Conservation (phyloP, 2,797 vertebrate species). For the Rhyacichthys aspro region DNA sequence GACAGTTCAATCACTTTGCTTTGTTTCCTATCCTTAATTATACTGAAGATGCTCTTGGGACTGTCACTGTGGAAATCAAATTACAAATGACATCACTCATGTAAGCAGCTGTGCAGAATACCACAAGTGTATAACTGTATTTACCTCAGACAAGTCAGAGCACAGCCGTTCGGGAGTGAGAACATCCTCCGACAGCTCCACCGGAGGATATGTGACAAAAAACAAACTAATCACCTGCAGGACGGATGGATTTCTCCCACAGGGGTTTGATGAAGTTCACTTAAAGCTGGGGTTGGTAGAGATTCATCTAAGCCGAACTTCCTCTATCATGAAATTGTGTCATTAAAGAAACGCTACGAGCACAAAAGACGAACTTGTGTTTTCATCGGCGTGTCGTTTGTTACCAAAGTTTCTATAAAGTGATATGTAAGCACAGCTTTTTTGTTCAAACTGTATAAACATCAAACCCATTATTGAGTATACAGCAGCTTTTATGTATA, state of each 20-base stretch:
- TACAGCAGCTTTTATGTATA: no score
- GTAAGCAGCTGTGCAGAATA: conserved; percentile 11
- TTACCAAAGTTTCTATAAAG: no score
- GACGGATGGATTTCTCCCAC: not conserved
- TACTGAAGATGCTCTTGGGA: not conserved
- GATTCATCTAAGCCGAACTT: not conserved
- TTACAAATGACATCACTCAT: conserved; percentile 6
- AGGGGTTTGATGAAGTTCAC: not conserved
- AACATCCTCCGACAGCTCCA: not conserved
- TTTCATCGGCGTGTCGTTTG: no score
- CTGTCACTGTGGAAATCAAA: not conserved
- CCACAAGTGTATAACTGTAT: conserved; percentile 4
- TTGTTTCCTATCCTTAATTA: not conserved
- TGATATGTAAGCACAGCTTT: no score
- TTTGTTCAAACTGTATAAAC: no score
- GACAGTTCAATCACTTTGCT: not conserved
- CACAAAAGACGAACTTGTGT: no score
- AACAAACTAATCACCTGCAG: not conserved
- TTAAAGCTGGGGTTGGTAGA: not conserved
- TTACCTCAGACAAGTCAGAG: conserved; percentile 7
- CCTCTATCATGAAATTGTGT: no score
- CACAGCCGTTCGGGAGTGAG: not conserved
- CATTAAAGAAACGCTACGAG: no score
- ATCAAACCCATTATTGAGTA: no score
- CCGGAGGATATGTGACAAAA: no score